Percentiles rank a stretch among this genome's conserved stretches.
Evolutionary conservation across 2,113 vertebrate genomes (phyloP).

Genomic region (Bothrops jararaca): DNA sequence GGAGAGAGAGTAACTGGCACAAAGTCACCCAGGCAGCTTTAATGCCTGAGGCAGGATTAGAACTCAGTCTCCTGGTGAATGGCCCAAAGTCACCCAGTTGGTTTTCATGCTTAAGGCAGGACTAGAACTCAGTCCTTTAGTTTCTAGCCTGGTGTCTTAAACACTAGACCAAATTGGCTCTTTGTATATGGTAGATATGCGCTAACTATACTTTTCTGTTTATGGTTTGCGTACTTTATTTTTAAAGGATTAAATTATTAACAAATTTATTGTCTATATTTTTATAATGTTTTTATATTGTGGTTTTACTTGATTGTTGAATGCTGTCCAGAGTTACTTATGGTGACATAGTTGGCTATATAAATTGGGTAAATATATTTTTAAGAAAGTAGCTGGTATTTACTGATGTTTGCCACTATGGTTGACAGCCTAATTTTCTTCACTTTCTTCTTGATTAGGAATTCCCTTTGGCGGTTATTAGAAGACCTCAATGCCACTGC

Average conservation of each 20-base stretch:
- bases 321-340: neutral
- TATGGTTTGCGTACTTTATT: neutral
- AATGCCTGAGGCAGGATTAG: too few species aligned
- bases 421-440: neutral
- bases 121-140: too few species aligned
- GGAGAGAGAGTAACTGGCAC: too few species aligned
- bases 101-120: too few species aligned
- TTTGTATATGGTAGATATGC: neutral
- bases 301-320: neutral
- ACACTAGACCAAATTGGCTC: too few species aligned
- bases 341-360: neutral
- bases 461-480: constrained; percentile 83
- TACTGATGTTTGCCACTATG: neutral
- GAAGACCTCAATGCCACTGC: constrained; percentile 80
- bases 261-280: neutral
- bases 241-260: neutral
- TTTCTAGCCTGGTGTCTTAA: too few species aligned
- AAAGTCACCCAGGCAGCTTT: too few species aligned
- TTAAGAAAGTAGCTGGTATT: neutral
- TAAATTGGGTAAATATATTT: neutral
- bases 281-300: neutral
- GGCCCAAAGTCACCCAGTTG: too few species aligned
- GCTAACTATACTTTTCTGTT: neutral
- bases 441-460: constrained; percentile 68
- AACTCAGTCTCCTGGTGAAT: too few species aligned